phyloP scores from a whole-genome alignment of 2,888 invertebrate genomes.

The Copidosoma aretas region DNA sequence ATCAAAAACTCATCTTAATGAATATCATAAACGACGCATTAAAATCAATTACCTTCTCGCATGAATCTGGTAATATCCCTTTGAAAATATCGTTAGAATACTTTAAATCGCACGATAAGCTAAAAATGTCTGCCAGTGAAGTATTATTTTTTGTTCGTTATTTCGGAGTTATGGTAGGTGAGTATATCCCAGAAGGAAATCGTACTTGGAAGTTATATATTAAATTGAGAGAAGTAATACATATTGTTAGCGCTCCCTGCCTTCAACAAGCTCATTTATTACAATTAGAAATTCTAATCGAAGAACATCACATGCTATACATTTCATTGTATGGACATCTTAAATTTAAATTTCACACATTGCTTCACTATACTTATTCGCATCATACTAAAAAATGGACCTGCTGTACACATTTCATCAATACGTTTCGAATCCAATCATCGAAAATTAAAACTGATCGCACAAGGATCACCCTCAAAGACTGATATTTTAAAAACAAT shows the following conservation, averaged over 20 bases:
- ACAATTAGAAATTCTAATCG: not conserved
- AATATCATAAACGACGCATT: slow-evolving; percentile 21
- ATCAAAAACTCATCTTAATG: slow-evolving; percentile 11
- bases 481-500: not conserved
- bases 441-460: not conserved
- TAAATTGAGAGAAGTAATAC: not conserved
- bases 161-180: slow-evolving; percentile 28
- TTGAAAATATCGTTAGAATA: slow-evolving; percentile 3
- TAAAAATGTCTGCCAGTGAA: slow-evolving; percentile 30
- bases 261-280: not conserved
- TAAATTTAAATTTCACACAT: slow-evolving; percentile 19
- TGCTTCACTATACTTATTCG: not conserved
- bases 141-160: slow-evolving; percentile 28
- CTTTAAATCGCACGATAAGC: not conserved
- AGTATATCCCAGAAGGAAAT: slow-evolving; percentile 14
- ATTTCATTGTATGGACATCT: not conserved
- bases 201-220: slow-evolving; percentile 9
- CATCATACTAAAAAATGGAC: not conserved
- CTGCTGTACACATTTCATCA: not conserved
- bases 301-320: not conserved
- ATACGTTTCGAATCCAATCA: not conserved
- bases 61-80: slow-evolving; percentile 5
- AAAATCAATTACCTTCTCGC: slow-evolving; percentile 22
- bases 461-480: not conserved
- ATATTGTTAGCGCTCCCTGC: not conserved